phyloP scores from a whole-genome alignment of 2,797 vertebrate genomes.

The Mionectes olivaceus region DNA sequence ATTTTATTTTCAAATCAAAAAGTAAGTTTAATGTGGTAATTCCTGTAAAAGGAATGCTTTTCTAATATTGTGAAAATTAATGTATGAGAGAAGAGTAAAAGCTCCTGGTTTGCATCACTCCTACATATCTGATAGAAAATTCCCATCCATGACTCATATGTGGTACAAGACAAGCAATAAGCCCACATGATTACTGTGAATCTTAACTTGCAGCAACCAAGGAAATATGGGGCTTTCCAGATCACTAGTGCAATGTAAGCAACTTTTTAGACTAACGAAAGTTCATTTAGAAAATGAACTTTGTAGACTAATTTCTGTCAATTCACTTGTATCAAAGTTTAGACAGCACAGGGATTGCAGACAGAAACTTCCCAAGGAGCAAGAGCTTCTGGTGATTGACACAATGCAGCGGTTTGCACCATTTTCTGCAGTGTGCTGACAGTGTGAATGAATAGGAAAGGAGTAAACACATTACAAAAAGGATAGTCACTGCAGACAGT shows the following conservation, averaged over 20 bases:
- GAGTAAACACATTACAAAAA: neutral
- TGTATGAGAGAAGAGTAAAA: neutral
- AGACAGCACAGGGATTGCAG: neutral
- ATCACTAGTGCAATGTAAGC: neutral
- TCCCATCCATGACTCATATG: neutral
- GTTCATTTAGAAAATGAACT: too few species aligned
- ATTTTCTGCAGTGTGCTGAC: fast-evolving
- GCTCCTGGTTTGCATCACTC: neutral
- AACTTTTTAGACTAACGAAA: neutral
- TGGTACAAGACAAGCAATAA: neutral
- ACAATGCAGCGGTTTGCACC: neutral
- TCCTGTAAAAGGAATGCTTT: neutral
- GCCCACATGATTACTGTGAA: neutral
- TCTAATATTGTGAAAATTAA: neutral
- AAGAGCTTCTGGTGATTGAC: neutral
- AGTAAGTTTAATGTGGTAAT: neutral
- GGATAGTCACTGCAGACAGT: neutral
- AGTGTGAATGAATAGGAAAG: neutral
- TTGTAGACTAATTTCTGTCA: neutral
- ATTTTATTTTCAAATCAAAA: neutral
- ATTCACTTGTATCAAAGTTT: neutral
- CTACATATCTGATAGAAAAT: neutral
- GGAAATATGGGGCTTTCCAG: constrained; percentile 40
- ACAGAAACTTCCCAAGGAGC: neutral
- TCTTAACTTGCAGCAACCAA: neutral